Evolutionary conservation across 1,140 invertebrate genomes (phyloP).

Genomic region (Musca domestica): DNA sequence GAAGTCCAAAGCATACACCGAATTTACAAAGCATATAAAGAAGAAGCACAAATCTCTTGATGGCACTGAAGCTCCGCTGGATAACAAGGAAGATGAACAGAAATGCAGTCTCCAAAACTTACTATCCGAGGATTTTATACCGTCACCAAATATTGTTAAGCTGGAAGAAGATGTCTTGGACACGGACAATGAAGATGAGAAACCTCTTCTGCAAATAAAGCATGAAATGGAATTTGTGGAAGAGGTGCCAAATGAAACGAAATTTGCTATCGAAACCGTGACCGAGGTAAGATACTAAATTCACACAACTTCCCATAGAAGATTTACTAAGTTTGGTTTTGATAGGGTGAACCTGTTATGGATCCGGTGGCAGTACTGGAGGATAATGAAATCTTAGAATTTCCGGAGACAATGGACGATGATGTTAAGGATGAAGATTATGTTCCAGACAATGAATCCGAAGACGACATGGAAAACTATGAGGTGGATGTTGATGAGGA

Average conservation of each 20-base stretch:
- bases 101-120: neutral
- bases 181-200: neutral
- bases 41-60: neutral
- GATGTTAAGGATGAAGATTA: conserved; percentile 11
- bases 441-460: neutral
- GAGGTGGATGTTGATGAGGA: neutral
- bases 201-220: neutral
- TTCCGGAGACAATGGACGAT: neutral
- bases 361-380: neutral
- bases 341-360: neutral
- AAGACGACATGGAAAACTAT: neutral
- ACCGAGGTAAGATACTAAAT: neutral
- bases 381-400: neutral
- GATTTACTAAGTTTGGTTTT: too few relatives aligned
- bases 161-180: neutral
- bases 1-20: neutral
- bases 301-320: too few relatives aligned
- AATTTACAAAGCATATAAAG: neutral
- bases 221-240: conserved; percentile 9
- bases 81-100: too few relatives aligned
- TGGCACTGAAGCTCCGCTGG: neutral
- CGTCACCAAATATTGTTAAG: neutral
- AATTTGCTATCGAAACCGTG: neutral
- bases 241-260: neutral
- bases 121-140: neutral